Evolutionary conservation across 2,797 vertebrate species (phyloP), one percentile per base, ranked within the genome.

Genomic region (Sebastes elongatus): DNA sequence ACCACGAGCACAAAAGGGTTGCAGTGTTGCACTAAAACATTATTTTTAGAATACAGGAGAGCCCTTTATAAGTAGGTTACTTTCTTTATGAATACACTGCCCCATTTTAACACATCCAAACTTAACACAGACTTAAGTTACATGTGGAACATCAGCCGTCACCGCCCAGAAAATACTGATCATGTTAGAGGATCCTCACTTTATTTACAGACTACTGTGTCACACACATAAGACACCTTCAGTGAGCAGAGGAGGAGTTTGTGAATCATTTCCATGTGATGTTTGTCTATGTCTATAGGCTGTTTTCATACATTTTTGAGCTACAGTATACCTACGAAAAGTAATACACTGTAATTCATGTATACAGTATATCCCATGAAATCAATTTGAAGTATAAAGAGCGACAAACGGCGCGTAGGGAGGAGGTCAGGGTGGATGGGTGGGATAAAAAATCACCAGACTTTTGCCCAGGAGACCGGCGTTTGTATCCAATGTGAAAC

Each of bases 21-120:
- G 42, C 78, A 85, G 96, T 95, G 78, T 85, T 83, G 85, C 61
- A 86, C 87, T 80, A 62, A 81, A 86, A 66, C 76, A n/a, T 25
- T 84, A 87, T 83, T 90, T 88, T 88, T 82, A 87, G 86, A 81
- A 79, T 53, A 87, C 86, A 90, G 78, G 71, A 75, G 79, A 85
- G 81, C 71, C 72, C 63, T 84, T 80, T 61, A 27, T 25, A 91
- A 97, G 80, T 89, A 87, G 91, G 86, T 86, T 84, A 72, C 66
- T 79, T 42, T 69, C 59, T 79, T 85, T 28, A 42, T 63, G 56
- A 53, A 67, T 32, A 59, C 71, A 30, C 64, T 74, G 83, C 10
- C 78, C 82, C 69, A 67, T 72, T 87, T 89, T 57, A 75, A 79
- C 53, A 64, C 52, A 42, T 30, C 25, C 5, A 38, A 65, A 64